Evolutionary conservation across 2,888 invertebrate species (phyloP).

Genomic region (Cylindroiulus punctatus): DNA sequence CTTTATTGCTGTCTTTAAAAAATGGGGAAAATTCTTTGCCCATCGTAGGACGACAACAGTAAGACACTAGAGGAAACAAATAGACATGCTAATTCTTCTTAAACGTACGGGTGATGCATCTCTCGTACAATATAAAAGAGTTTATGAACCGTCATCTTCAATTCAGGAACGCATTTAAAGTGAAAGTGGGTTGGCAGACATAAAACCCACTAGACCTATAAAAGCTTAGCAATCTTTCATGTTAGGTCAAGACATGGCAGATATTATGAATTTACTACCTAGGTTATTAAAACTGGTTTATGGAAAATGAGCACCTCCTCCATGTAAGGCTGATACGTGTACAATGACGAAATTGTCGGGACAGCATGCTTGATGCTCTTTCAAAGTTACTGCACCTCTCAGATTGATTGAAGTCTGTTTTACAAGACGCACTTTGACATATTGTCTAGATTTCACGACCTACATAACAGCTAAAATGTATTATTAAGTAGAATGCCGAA

Average conservation of each 20-base stretch:
- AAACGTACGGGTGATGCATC: neutral
- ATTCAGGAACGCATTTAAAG: constrained; percentile 30
- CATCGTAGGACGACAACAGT: neutral
- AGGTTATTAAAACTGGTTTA: constrained; percentile 10
- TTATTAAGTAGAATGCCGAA: neutral
- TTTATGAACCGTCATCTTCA: constrained; percentile 29
- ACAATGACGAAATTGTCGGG: neutral
- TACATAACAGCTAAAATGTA: neutral
- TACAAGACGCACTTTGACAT: neutral
- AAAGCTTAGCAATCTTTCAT: neutral
- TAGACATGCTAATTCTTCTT: constrained; percentile 1
- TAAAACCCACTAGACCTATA: constrained; percentile 8
- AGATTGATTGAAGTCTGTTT: constrained; percentile 2
- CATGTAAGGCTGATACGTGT: neutral
- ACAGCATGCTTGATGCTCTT: neutral
- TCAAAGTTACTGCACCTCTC: neutral
- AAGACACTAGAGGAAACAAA: neutral
- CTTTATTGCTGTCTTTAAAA: neutral
- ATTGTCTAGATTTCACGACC: neutral
- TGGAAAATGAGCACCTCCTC: constrained; percentile 9
- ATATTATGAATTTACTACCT: neutral
- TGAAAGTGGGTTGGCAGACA: constrained; percentile 35
- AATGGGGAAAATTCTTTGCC: neutral
- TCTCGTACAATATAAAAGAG: neutral
- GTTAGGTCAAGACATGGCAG: neutral